A percentile compares a stretch with the other conserved stretches of the same genome.
Evolutionary conservation across 2,888 invertebrate species (phyloP).

Genomic region (Ectemnius cavifrons): DNA sequence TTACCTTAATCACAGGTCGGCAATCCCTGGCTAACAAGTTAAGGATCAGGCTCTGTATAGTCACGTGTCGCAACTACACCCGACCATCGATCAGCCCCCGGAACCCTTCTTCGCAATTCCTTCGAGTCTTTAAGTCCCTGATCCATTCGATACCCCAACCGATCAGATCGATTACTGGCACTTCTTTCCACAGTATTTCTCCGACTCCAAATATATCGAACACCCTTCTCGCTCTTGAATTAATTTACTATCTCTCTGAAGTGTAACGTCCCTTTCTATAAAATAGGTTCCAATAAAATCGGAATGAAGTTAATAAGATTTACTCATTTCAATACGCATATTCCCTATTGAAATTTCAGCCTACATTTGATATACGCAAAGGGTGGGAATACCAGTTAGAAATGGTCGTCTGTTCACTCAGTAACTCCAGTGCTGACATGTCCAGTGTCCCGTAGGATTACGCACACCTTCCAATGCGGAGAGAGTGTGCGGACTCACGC

Average conservation of each 20-base stretch:
- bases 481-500: conserved; percentile 27
- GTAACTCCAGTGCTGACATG: conserved; percentile 50
- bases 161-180: too few relatives aligned
- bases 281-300: too few relatives aligned
- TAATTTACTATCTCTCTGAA: too few relatives aligned
- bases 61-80: conserved; percentile 54
- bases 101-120: conserved; percentile 12
- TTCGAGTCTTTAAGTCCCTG: background rate
- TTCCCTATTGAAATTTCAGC: too few relatives aligned
- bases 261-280: too few relatives aligned
- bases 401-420: conserved; percentile 39
- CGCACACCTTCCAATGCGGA: conserved; percentile 22
- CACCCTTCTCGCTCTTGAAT: too few relatives aligned
- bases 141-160: background rate
- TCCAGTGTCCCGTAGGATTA: conserved; percentile 43
- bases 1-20: conserved; percentile 68
- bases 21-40: conserved; percentile 63
- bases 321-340: too few relatives aligned
- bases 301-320: too few relatives aligned
- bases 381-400: conserved; percentile 7
- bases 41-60: conserved; percentile 57
- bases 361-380: background rate
- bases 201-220: too few relatives aligned
- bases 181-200: too few relatives aligned
- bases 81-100: conserved; percentile 51